Evolutionary conservation across 92 coral and sea anemone species (phyloP).

Genomic region (Bergia puertoricense): DNA sequence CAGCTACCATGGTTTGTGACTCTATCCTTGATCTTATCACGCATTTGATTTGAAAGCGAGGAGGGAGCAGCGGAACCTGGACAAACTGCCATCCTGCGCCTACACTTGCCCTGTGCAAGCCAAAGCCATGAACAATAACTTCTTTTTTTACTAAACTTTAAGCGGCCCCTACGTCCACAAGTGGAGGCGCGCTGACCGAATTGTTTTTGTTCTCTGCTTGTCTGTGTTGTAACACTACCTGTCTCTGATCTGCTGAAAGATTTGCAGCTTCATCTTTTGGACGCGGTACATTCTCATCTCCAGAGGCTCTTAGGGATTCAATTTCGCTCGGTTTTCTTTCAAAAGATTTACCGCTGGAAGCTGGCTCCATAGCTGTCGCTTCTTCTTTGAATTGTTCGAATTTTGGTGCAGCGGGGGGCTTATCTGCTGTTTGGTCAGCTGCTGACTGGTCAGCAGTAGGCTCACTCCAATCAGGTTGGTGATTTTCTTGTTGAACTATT

Average conservation of each 20-base stretch:
- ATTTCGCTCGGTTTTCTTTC: neutral
- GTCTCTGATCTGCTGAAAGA: neutral
- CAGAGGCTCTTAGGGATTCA: neutral
- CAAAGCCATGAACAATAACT: neutral
- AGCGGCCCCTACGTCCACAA: constrained; percentile 9
- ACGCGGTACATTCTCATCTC: neutral
- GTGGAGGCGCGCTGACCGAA: neutral
- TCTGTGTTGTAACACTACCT: neutral
- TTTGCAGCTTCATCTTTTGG: neutral
- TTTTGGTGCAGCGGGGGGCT: neutral
- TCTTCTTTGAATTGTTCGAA: neutral
- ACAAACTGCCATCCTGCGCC: neutral
- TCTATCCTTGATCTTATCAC: no score
- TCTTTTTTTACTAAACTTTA: neutral
- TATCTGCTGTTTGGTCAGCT: neutral
- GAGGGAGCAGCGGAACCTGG: no score
- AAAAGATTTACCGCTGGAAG: neutral
- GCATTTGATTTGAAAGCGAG: no score
- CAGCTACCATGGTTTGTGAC: no score
- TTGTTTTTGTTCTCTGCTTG: neutral
- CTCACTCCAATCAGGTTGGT: neutral
- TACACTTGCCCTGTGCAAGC: neutral
- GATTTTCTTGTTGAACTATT: neutral
- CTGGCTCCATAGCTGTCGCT: neutral
- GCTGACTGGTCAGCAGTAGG: neutral